Evolutionary conservation across 2,888 invertebrate genomes (phyloP).

Genomic region (Oasisia sp.): DNA sequence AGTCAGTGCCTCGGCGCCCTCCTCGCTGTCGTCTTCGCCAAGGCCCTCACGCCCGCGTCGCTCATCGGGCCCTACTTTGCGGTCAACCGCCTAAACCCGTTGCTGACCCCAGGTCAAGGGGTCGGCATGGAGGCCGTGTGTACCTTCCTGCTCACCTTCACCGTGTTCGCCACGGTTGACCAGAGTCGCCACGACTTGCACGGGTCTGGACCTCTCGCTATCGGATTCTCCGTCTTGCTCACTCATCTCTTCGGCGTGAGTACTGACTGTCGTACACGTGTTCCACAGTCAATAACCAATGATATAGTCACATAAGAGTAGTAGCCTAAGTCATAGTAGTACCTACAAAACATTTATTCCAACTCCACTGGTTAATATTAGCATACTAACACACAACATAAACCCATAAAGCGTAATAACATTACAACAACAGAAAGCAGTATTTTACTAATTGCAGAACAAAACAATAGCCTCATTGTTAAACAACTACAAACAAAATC

Average conservation of each 20-base stretch:
- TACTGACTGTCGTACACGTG: not conserved
- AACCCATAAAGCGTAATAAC: too few species aligned
- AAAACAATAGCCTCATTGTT: too few species aligned
- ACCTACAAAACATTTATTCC: too few species aligned
- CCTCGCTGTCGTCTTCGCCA: not conserved
- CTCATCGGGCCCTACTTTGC: not conserved
- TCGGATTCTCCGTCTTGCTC: slow-evolving; percentile 20
- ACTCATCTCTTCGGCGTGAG: slow-evolving; percentile 22
- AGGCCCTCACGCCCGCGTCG: not conserved
- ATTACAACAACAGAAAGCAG: too few species aligned
- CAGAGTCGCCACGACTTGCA: slow-evolving; percentile 18
- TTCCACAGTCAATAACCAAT: too few species aligned
- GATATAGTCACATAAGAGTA: too few species aligned
- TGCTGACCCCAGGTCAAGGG: slow-evolving; percentile 18
- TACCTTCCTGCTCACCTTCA: slow-evolving; percentile 19
- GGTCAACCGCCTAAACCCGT: not conserved
- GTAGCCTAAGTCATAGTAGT: too few species aligned
- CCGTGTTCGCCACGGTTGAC: slow-evolving; percentile 24
- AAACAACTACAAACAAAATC: too few species aligned
- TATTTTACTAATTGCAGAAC: too few species aligned
- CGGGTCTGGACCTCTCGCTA: slow-evolving; percentile 23
- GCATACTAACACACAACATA: too few species aligned
- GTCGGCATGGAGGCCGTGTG: slow-evolving; percentile 23
- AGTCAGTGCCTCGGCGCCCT: not conserved
- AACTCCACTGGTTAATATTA: too few species aligned